These are phyloP conservation scores for Mionectes olivaceus DNA, from an alignment of 2,797 vertebrate genomes.

Conservation along the genomic window DNA sequence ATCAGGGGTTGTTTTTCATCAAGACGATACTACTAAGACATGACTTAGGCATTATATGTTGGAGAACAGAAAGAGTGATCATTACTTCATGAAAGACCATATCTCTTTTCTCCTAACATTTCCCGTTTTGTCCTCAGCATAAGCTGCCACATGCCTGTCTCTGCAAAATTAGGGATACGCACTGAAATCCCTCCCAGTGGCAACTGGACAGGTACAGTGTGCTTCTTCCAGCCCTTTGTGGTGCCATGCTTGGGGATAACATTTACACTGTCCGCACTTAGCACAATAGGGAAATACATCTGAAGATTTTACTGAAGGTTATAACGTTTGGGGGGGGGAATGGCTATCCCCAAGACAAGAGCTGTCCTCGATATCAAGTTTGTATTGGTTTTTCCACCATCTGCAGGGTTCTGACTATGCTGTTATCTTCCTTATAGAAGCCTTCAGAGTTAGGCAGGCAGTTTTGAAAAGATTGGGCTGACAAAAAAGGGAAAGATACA, in stretches of 20 bases:
- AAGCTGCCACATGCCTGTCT: neutral
- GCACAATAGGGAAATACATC: neutral
- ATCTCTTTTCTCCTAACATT: neutral
- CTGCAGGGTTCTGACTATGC: neutral
- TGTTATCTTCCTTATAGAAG: neutral
- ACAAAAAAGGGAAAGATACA: neutral
- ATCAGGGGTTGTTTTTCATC: neutral
- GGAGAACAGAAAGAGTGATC: neutral
- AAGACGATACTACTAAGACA: neutral
- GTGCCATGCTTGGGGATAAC: accelerated
- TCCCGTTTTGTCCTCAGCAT: neutral
- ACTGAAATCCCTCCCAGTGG: accelerated
- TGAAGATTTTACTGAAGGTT: neutral
- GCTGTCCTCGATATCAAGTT: neutral
- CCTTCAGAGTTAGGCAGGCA: neutral
- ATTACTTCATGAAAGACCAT: neutral
- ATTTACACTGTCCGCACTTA: neutral
- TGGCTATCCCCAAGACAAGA: neutral
- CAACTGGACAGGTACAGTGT: neutral
- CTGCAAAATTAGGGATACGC: neutral
- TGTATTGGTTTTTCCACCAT: neutral
- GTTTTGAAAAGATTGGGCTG: neutral
- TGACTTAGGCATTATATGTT: neutral
- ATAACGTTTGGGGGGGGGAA: neutral
- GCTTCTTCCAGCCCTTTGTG: neutral